Evolutionary conservation across 2,888 invertebrate species (phyloP), one percentile per base, ranked within the genome.

Genomic region (Leptura quadrifasciata): DNA sequence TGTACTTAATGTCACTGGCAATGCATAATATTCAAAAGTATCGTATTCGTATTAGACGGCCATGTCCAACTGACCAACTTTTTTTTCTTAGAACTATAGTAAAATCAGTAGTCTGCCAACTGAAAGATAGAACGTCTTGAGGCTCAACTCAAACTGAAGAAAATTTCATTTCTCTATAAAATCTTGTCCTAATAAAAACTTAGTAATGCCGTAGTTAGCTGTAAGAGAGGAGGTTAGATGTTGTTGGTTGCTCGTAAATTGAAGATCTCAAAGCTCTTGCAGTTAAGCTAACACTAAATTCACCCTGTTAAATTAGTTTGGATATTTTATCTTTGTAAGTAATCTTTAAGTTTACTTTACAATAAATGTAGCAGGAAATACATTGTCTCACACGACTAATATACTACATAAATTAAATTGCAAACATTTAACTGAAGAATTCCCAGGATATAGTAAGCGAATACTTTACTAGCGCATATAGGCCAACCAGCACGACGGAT

Each of bases 161-260:
- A 24, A 63, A 63, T 63, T 18, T 63, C 39, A 24, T 27, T 27
- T 27, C 15, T 60, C 5, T 60, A 24, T 60, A 27, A 63, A 63
- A 35, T 17, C 17, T 63, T 63, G 63, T 63, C 35, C 63, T 18
- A 63, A 63, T 35, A 35, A 63, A 63, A 63, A 63, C 63, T 63
- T 63, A 39, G 35, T 39, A 20, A 57, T 17, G 63, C 18, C 63
- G 63, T 63, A 63, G 63, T 63, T 31, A 17, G n/a, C 5, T 63
- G 47, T 47, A 47, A 47, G 47, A 17, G 39, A 35, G 63, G 18
- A 63, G 63, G 63, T 39, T 63, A 63, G n/a, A 63, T 31, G 31
- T 63, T 61, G 27, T 61, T 39, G n/a, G 63, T 63, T 27, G 63
- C 63, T 63, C 63, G 35, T 63, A 63, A 63, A 63, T 63, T 20